phyloP scores from a whole-genome alignment of 2,888 invertebrate species.

The Drosophila niveifrons region DNA sequence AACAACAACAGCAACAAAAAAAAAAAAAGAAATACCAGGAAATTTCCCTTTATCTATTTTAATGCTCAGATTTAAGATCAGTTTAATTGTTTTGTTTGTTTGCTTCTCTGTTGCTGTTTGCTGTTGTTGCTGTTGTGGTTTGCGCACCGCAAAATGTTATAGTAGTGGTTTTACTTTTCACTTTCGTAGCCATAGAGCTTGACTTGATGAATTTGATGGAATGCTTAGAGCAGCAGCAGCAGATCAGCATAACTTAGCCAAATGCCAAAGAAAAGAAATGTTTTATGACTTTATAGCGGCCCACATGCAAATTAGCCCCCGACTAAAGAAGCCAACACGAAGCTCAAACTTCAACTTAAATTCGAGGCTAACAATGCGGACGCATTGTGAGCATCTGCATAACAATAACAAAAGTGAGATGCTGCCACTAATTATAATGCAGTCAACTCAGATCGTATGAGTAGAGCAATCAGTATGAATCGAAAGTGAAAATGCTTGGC shows the following conservation, averaged over 20 bases:
- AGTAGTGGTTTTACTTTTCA: constrained; percentile 61
- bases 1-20: no score
- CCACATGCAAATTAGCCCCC: constrained; percentile 68
- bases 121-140: constrained; percentile 19
- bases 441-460: constrained; percentile 22
- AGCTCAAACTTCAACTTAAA: neutral
- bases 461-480: constrained; percentile 30
- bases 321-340: constrained; percentile 17
- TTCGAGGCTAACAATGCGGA: constrained; percentile 36
- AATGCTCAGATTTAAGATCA: constrained; percentile 71
- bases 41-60: constrained; percentile 74
- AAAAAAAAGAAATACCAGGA: constrained; percentile 36
- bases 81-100: constrained; percentile 64
- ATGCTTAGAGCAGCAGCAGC: constrained; percentile 44
- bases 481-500: constrained; percentile 67
- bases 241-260: constrained; percentile 64
- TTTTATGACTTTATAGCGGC: constrained; percentile 71
- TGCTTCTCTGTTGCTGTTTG: constrained; percentile 24
- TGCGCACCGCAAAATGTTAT: neutral
- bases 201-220: constrained; percentile 65
- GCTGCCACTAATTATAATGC: constrained; percentile 68
- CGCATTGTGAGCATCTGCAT: constrained; percentile 40
- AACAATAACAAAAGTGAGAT: constrained; percentile 64
- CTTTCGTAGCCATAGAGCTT: constrained; percentile 67
- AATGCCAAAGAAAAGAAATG: constrained; percentile 69